These are phyloP conservation scores for Pachypeltis micranthus DNA, from an alignment of 1,140 invertebrate genomes.

Conservation along the genomic window DNA sequence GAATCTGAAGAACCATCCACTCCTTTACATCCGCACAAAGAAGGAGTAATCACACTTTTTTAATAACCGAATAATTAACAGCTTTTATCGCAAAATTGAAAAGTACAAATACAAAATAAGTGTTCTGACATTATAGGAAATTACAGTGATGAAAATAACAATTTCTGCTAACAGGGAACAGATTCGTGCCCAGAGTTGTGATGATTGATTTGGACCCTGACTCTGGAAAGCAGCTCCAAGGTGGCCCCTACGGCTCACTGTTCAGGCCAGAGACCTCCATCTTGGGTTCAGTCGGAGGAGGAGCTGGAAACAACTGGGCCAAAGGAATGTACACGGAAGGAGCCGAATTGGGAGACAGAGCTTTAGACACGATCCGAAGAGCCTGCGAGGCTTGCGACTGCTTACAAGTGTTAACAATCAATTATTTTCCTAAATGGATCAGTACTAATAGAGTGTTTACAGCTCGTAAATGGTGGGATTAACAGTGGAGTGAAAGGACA, in stretches of 20 bases:
- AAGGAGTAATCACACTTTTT: too few species aligned
- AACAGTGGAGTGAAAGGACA: too few species aligned
- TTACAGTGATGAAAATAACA: too few species aligned
- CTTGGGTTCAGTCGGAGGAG: slow-evolving; percentile 29
- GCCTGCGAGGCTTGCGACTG: slow-evolving; percentile 7
- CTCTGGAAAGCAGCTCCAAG: slow-evolving; percentile 40
- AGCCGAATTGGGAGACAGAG: background rate
- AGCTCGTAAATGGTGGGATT: too few species aligned
- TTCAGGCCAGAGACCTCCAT: slow-evolving; percentile 46
- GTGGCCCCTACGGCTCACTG: slow-evolving; percentile 41
- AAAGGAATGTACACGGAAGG: slow-evolving; percentile 22
- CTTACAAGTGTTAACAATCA: background rate
- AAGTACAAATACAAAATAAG: too few species aligned
- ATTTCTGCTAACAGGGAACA: too few species aligned
- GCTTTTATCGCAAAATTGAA: too few species aligned
- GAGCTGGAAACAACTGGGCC: slow-evolving; percentile 31
- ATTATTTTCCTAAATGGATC: background rate
- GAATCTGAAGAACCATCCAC: too few species aligned
- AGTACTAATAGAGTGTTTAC: too few species aligned
- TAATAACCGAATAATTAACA: too few species aligned
- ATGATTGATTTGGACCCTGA: slow-evolving; percentile 47
- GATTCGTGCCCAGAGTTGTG: slow-evolving; percentile 48
- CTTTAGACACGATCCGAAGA: background rate
- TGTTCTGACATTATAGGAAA: too few species aligned
- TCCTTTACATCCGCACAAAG: too few species aligned